Conservation (phyloP, 2,888 invertebrate species). For the Sussaba pulchella region DNA sequence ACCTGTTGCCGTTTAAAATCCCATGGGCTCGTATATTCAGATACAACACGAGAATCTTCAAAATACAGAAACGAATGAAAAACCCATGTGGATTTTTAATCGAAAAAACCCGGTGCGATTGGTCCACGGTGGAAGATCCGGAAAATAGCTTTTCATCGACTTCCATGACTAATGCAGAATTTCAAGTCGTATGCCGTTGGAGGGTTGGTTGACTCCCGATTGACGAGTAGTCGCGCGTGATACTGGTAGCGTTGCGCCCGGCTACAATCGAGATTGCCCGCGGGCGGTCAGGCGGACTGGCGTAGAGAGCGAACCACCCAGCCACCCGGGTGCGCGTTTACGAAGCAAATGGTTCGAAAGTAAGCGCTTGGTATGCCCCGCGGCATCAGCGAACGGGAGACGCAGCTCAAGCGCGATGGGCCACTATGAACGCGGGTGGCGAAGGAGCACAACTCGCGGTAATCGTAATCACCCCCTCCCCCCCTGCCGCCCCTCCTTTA, state of each 20-base stretch:
- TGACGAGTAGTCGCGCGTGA: slow-evolving; percentile 37
- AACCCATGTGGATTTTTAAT: too few relatives aligned
- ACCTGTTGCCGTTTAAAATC: too few relatives aligned
- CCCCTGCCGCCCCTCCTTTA: neutral
- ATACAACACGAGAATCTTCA: too few relatives aligned
- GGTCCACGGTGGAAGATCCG: neutral
- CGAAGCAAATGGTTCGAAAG: slow-evolving; percentile 84
- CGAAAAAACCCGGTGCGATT: too few relatives aligned
- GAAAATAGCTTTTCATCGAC: neutral
- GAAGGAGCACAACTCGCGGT: slow-evolving; percentile 27
- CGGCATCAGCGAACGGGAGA: slow-evolving; percentile 72
- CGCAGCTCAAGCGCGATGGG: slow-evolving; percentile 2
- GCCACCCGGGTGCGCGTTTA: slow-evolving; percentile 83
- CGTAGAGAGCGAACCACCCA: neutral
- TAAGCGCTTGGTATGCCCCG: slow-evolving; percentile 81
- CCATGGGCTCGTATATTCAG: too few relatives aligned
- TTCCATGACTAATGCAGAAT: neutral
- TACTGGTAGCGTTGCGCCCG: slow-evolving; percentile 26
- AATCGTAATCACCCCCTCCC: neutral
- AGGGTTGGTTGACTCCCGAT: slow-evolving; percentile 30
- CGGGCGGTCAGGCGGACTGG: slow-evolving; percentile 58
- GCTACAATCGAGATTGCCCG: slow-evolving; percentile 54
- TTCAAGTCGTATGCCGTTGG: neutral
- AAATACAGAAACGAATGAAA: too few relatives aligned
- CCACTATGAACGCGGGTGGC: neutral